Conservation (phyloP, 2,888 invertebrate species). For the Eupithecia centaureata region DNA sequence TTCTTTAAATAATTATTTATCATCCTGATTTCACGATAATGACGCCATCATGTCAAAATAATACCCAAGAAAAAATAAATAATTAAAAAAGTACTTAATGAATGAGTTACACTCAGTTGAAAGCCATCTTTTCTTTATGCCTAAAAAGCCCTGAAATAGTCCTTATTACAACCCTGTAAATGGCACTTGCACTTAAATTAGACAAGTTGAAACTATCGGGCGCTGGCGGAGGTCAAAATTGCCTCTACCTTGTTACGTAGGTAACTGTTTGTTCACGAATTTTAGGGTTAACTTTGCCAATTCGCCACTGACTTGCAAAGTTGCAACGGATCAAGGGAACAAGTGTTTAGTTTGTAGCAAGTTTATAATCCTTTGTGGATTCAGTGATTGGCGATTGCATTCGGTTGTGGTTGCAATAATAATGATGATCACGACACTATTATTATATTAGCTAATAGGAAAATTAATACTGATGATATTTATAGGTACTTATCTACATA, state of each 20-base stretch:
- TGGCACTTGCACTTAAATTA: conserved; percentile 48
- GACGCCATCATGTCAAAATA: background rate
- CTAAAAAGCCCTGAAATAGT: background rate
- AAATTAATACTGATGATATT: no score
- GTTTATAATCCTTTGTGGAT: background rate
- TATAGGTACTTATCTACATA: no score
- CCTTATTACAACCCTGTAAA: conserved; percentile 9
- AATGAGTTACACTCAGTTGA: background rate
- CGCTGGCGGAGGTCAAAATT: conserved; percentile 27
- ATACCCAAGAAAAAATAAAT: background rate
- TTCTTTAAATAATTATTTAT: no score
- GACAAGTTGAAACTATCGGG: conserved; percentile 52
- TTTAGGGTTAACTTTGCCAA: conserved; percentile 22
- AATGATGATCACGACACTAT: no score
- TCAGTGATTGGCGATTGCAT: background rate
- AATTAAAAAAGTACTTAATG: background rate
- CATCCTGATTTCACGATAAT: no score
- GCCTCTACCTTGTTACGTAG: conserved; percentile 22
- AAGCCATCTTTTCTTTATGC: background rate
- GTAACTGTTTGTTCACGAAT: conserved; percentile 27
- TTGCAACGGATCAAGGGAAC: conserved; percentile 25
- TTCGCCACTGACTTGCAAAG: background rate
- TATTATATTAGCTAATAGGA: no score
- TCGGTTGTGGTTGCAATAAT: no score
- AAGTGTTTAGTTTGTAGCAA: background rate